Conservation (phyloP, 1,140 invertebrate genomes). For the Euschistus heros region DNA sequence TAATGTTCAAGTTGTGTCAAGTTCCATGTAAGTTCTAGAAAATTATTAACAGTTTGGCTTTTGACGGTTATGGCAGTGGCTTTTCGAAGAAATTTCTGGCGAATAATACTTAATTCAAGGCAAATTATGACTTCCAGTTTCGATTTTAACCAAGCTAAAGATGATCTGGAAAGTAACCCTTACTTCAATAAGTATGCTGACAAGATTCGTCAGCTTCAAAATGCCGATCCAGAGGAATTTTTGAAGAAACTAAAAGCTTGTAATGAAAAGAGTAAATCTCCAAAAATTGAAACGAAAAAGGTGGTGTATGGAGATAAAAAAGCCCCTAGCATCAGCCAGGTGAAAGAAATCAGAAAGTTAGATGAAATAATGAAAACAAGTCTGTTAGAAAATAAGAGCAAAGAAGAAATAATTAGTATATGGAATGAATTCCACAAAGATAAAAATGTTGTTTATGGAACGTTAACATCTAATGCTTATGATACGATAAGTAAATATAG, state of each 20-base stretch:
- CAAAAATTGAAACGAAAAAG: slow-evolving; percentile 29
- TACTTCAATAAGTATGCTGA: slow-evolving; percentile 72
- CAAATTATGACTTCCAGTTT: slow-evolving; percentile 18
- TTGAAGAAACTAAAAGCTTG: slow-evolving; percentile 52
- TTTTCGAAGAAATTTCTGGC: not conserved
- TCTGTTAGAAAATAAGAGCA: slow-evolving; percentile 56
- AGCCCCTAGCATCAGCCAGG: not conserved
- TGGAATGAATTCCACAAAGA: slow-evolving; percentile 71
- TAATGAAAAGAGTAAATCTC: slow-evolving; percentile 38
- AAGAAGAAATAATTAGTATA: slow-evolving; percentile 62
- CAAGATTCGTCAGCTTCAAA: slow-evolving; percentile 61
- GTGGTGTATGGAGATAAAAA: slow-evolving; percentile 1
- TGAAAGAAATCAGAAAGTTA: slow-evolving; percentile 37
- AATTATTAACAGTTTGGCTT: too few species aligned
- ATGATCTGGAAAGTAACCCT: slow-evolving; percentile 61
- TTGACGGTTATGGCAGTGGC: not conserved
- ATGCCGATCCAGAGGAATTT: slow-evolving; percentile 64
- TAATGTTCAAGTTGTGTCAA: too few species aligned
- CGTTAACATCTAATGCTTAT: slow-evolving; percentile 50
- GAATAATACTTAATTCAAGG: not conserved
- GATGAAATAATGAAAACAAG: slow-evolving; percentile 70
- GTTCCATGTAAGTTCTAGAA: too few species aligned
- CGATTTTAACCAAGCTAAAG: slow-evolving; percentile 42
- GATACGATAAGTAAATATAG: slow-evolving; percentile 45
- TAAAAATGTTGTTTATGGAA: slow-evolving; percentile 56